phyloP scores from a whole-genome alignment of 37 sponge, comb jelly and placozoan genomes.

The Cladorhizidae sp. region DNA sequence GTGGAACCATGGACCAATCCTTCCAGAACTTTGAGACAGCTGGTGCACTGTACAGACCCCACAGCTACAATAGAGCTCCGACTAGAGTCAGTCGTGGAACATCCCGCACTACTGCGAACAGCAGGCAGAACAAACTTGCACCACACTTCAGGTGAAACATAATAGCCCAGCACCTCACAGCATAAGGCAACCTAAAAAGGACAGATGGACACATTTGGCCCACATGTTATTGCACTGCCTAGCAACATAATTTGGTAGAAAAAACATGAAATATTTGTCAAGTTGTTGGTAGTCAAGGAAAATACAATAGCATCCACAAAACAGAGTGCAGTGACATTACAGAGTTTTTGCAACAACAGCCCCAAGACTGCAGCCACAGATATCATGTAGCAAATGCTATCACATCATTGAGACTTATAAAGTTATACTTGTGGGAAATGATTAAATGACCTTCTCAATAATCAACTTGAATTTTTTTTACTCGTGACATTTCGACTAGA shows the following conservation, averaged over 20 bases:
- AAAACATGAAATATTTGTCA: background rate
- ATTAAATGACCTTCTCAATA: no score
- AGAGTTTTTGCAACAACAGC: no score
- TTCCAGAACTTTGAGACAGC: conserved; percentile 66
- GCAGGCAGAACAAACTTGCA: conserved; percentile 74
- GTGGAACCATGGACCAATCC: conserved; percentile 46
- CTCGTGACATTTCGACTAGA: no score
- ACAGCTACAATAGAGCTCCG: conserved; percentile 58
- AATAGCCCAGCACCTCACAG: conserved; percentile 49
- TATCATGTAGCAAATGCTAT: no score
- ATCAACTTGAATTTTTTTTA: no score
- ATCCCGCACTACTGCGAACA: conserved; percentile 75
- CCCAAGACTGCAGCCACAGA: no score
- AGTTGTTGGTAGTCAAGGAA: no score
- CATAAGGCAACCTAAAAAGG: conserved; percentile 12
- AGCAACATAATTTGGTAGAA: background rate
- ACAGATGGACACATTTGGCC: no score
- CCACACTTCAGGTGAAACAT: conserved; percentile 81
- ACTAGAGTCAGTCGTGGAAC: conserved; percentile 6
- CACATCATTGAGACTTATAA: no score
- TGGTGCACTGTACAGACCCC: conserved; percentile 74
- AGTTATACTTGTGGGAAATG: no score
- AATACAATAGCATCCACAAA: no score
- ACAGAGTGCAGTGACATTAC: no score
- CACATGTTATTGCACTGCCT: background rate